Percentiles rank a stretch among this genome's conserved stretches.
These are phyloP conservation scores for Cuculus canorus DNA, from an alignment of 2,797 vertebrate genomes.

Conservation along the genomic window DNA sequence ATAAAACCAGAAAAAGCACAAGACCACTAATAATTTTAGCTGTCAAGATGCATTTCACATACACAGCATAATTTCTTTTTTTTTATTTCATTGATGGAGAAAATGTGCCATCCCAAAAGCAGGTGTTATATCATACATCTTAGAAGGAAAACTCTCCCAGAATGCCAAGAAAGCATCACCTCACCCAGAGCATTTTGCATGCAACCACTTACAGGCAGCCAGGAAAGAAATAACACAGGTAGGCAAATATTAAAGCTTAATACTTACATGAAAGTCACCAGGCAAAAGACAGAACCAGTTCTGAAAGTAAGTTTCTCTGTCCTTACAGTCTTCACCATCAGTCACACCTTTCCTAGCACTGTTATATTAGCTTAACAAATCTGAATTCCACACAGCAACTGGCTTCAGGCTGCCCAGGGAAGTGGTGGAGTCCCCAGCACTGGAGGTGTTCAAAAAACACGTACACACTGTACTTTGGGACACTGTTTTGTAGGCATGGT, in stretches of 20 bases:
- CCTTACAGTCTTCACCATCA: neutral
- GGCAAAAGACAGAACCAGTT: neutral
- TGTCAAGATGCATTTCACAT: neutral
- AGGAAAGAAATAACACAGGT: neutral
- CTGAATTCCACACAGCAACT: neutral
- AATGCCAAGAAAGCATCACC: neutral
- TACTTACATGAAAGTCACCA: neutral
- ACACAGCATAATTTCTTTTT: neutral
- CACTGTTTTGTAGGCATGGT: no score
- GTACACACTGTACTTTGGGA: no score
- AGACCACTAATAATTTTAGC: neutral
- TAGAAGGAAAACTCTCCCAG: neutral
- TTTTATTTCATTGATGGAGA: neutral
- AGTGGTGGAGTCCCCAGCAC: no score
- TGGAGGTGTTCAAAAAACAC: no score
- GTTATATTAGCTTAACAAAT: neutral
- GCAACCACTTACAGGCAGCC: neutral
- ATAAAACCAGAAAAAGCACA: neutral
- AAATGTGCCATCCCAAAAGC: rapidly evolving
- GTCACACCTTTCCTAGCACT: neutral
- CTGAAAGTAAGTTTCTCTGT: neutral
- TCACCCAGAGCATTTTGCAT: neutral
- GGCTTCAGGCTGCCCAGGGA: neutral
- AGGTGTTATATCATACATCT: neutral
- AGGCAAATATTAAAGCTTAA: neutral